phyloP scores from a whole-genome alignment of 2,797 vertebrate genomes.

The Pampus argenteus region DNA sequence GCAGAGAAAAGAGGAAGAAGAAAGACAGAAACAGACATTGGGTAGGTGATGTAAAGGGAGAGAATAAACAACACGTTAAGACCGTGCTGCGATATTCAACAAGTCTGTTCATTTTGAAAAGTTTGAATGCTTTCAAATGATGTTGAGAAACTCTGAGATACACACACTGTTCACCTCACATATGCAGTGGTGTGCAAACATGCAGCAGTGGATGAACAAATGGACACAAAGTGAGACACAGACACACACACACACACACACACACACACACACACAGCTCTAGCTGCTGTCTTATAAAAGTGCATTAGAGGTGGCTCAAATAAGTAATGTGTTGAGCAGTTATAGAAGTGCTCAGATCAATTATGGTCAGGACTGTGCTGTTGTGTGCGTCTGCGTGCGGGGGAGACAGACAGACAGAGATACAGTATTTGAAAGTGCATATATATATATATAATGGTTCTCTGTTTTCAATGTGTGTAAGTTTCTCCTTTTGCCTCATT shows the following conservation, averaged over 20 bases:
- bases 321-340: constrained; percentile 10
- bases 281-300: constrained; percentile 28
- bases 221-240: constrained; percentile 18
- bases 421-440: not conserved
- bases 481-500: constrained; percentile 36
- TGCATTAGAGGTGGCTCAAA: constrained; percentile 38
- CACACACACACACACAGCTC: constrained; percentile 2
- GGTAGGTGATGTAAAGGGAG: not conserved
- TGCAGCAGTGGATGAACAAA: constrained; percentile 20
- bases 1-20: constrained; percentile 27
- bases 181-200: constrained; percentile 7
- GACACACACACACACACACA: not conserved
- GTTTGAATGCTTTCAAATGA: not conserved
- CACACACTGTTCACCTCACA: not conserved
- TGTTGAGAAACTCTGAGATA: not conserved
- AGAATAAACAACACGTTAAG: constrained; percentile 23
- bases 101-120: not conserved
- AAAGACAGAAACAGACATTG: not conserved
- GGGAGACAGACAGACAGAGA: not conserved
- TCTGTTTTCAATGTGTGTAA: constrained; percentile 5
- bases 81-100: not conserved
- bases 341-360: constrained; percentile 39
- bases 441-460: constrained; percentile 20
- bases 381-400: constrained; percentile 18
- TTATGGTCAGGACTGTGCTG: constrained; percentile 26